Conservation (phyloP, 2,888 invertebrate genomes). For the Lapara coniferarum region DNA sequence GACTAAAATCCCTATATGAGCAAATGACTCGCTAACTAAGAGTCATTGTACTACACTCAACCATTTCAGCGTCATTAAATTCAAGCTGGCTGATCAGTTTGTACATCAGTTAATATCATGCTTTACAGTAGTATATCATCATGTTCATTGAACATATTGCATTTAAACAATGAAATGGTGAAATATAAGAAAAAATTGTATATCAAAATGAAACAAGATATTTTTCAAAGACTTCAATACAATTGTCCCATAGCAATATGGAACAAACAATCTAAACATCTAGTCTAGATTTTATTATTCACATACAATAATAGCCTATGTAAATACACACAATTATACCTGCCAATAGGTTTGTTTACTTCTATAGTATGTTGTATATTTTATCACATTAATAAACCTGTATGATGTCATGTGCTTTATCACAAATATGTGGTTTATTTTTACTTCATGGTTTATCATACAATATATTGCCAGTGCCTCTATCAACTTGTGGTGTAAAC, state of each 20-base stretch:
- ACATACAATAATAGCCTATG: slow-evolving; percentile 4
- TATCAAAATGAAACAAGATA: too few relatives aligned
- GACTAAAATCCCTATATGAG: too few relatives aligned
- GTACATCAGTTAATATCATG: too few relatives aligned
- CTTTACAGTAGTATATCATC: too few relatives aligned
- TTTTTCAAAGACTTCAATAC: too few relatives aligned
- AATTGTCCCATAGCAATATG: background rate
- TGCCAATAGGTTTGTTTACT: slow-evolving; percentile 5
- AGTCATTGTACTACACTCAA: too few relatives aligned
- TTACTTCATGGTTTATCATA: background rate
- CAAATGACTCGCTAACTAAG: too few relatives aligned
- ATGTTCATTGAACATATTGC: too few relatives aligned
- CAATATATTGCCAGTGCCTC: background rate
- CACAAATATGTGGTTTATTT: slow-evolving; percentile 8
- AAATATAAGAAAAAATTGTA: too few relatives aligned
- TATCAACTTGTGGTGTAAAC: background rate
- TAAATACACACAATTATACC: background rate
- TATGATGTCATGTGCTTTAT: slow-evolving; percentile 18
- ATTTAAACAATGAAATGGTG: too few relatives aligned
- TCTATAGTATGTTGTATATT: slow-evolving; percentile 11
- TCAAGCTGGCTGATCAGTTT: too few relatives aligned
- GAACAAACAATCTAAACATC: slow-evolving; percentile 30
- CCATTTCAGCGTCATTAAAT: too few relatives aligned
- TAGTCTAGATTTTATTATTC: slow-evolving; percentile 32
- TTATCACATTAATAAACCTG: slow-evolving; percentile 22